Evolutionary conservation across 2,113 vertebrate genomes (phyloP), one percentile per base, ranked within the genome.

Genomic region (cattle (Bos taurus)): DNA sequence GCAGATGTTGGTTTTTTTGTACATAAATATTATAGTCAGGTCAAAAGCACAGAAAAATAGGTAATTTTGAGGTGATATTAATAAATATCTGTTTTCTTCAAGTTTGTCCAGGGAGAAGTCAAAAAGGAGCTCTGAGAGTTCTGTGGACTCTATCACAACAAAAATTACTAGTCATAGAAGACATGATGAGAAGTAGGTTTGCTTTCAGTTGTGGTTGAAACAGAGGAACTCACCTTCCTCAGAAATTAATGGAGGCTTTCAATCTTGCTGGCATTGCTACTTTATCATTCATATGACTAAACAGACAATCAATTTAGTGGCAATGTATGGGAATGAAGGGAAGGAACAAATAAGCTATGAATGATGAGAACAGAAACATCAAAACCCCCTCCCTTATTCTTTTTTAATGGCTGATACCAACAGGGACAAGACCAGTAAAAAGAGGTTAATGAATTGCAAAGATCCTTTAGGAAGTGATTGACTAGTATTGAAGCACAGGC

Each of bases 401-500:
- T 99, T 99, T 99, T 99, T 99, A 99, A 99, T 99, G 99, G 99
- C 99, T 99, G 99, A 99, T 99, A 99, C 99, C 99, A 99, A 99
- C 98, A 99, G 99, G 99, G 99, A 99, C 99, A 99, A 99, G 99
- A 99, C 99, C 99, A 99, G 99, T 99, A 99, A 99, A 99, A 99
- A 99, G 99, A 99, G 99, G 99, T 99, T 99, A 99, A 99, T 99
- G 99, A 99, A 99, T 99, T 99, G 99, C 99, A 99, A 99, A 99
- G 99, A 99, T 99, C 99, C 99, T 99, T 99, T 99, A 99, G 99
- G 99, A 99, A 99, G 99, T 99, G 99, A 99, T 99, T 99, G 99
- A 99, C 99, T 99, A 99, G 99, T 99, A 99, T 99, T 99, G 99
- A 99, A 99, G 99, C 99, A 99, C 99, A 99, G 99, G 99, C 99